Conservation (phyloP, 2,113 vertebrate genomes). For the Oncorhynchus keta region DNA sequence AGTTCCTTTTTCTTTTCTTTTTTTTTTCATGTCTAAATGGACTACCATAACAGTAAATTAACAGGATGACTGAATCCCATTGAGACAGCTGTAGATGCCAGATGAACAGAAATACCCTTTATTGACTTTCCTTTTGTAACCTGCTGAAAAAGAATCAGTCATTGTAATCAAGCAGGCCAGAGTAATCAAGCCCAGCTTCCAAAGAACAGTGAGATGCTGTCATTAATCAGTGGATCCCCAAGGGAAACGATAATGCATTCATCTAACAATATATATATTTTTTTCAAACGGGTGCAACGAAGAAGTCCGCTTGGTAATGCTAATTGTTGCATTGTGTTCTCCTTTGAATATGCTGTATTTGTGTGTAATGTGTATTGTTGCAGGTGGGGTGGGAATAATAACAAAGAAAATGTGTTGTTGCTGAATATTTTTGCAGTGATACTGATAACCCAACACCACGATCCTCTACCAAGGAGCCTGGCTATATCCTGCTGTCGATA, state of each 20-base stretch:
- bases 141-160: no score
- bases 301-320: neutral
- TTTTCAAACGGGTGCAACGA: neutral
- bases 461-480: neutral
- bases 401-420: neutral
- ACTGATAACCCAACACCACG: neutral
- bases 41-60: no score
- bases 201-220: neutral
- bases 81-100: no score
- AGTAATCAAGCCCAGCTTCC: no score
- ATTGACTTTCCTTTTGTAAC: no score
- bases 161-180: no score
- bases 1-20: no score
- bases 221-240: neutral
- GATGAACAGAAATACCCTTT: no score
- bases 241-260: neutral
- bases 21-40: no score
- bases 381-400: neutral
- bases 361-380: neutral
- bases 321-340: neutral
- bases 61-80: no score
- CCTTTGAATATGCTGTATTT: no score
- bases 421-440: neutral
- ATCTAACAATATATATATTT: neutral
- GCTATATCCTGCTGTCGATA: neutral